Base-by-base conservation (phyloP, 2,113 vertebrate species). In the Tyrannus savana region DNA sequence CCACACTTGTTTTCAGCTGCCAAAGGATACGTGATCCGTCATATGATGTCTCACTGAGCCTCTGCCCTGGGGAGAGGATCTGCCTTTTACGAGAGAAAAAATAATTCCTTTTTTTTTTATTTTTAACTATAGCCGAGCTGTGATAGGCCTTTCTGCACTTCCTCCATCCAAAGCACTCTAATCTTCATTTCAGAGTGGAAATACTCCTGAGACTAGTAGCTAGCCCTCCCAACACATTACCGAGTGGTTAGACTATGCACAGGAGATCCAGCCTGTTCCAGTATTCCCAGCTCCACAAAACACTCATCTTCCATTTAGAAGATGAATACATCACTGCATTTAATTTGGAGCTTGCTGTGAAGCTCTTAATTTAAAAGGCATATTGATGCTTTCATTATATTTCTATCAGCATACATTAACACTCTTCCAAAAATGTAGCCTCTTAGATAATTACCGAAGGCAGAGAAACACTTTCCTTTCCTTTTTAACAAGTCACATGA, bases 321-420 rank as follows among this genome's bases (percentile, higher is more conserved):
- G 42, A 66, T 28, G 6, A 79, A 60, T n/a, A 72, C 18, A 49
- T 80, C 71, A 50, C 46, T 55, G 23, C 75, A 77, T 86, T 95
- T 95, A 33, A 90, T 80, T 62, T 88, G 68, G 68, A 90, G 31
- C 75, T 77, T 86, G 63, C 39, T 69, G 63, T 42, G 82, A 88
- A 80, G 50, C 46, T 86, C 55, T 88, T 90, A 62, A 88, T 88
- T 90, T 66, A 84, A 94, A 88, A 92, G 33, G 27, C 42, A 82
- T 46, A 58, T 46, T 37, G n/a, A 80, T 58, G 23, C 6, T 94
- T 95, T 77, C 41, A 73, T 67, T 77, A 9, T 69, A 50, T 78
- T 89, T 87, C 72, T 87, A 39, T 47, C 46, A 62, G 24, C 6
- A 12, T 55, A 52, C 1, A 6, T 49, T 66, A 80, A 85, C 28